These are phyloP conservation scores for Dryobotodes eremita DNA, from an alignment of 2,888 invertebrate genomes.

Conservation along the genomic window DNA sequence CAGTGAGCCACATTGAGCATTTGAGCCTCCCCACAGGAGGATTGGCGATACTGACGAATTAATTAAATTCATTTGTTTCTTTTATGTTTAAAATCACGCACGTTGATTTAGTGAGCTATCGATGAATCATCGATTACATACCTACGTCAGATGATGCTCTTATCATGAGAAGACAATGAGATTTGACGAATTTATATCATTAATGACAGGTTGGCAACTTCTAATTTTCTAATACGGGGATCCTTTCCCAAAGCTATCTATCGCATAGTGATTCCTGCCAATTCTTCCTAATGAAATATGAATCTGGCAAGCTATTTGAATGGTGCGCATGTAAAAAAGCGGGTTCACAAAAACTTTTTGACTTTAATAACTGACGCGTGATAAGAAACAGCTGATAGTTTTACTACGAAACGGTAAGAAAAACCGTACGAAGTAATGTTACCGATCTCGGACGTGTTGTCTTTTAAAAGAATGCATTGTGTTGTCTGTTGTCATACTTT, in stretches of 20 bases:
- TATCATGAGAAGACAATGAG: conserved; percentile 27
- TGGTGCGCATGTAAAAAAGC: conserved; percentile 2
- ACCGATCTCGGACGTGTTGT: neutral
- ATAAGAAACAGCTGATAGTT: conserved; percentile 27
- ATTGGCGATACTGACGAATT: conserved; percentile 58
- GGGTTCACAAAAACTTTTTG: neutral
- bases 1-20: conserved; percentile 55
- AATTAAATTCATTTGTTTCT: conserved; percentile 50
- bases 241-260: conserved; percentile 2
- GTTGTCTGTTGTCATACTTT: conserved; percentile 35
- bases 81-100: conserved; percentile 46
- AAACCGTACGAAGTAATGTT: conserved; percentile 7
- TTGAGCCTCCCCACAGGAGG: conserved; percentile 54
- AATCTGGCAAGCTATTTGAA: conserved; percentile 21
- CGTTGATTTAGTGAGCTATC: conserved; percentile 43
- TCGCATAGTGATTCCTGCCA: conserved; percentile 25
- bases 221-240: neutral
- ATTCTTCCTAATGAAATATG: conserved; percentile 16
- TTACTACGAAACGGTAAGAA: conserved; percentile 17
- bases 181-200: conserved; percentile 35
- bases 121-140: conserved; percentile 53
- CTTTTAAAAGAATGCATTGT: conserved; percentile 26
- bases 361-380: conserved; percentile 12
- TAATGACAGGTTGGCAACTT: conserved; percentile 37
- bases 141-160: conserved; percentile 34